Base-by-base conservation (phyloP, 2,797 vertebrate genomes). In the Anguilla marmorata region DNA sequence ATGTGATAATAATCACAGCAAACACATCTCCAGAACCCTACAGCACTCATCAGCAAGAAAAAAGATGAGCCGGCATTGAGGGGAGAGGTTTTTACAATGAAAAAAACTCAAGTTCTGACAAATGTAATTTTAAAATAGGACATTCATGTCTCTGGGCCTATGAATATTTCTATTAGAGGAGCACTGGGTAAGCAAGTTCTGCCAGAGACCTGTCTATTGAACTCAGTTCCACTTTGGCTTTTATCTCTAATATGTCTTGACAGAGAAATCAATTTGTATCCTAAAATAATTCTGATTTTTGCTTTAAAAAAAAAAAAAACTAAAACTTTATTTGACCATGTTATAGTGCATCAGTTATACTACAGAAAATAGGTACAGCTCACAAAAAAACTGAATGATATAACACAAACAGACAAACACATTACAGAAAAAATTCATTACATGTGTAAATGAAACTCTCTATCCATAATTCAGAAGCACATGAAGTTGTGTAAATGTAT, bases 201-300 rank as follows among this genome's bases (percentile, higher is more conserved):
- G 41, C 37, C 76, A 2, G 11, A 80, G 76, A 21, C 76, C 37
- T 45, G 76, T 24, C 76, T 14, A 21, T 21, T 76, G 72, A 37
- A 76, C 72, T 72, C 69, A 33, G n/a, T 79, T 41, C 11, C 74
- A 79, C 12, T 80, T 74, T 45, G 33, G 37, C 19, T 80, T 80
- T 80, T 24, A 80, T 80, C 76, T 80, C 14, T 80, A 80, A 45
- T 80, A 45, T 80, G 41, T 24, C 41, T 48, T 80, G 76, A 80
- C 76, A 80, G 76, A 24, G 76, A 48, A 80, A 80, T 80, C 33
- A 16, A 80, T 80, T 80, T 19, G 24, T 80, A 48, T 80, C 76
- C 74, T 2, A 80, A 45, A 45, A 80, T 48, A 80, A 80, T 80
- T 48, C 37, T 48, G 37, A 37, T 45, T 19, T 4, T 37, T 74